A percentile compares a stretch with the other conserved stretches of the same genome.
These are phyloP conservation scores for Felis catus DNA, from an alignment of 2,113 vertebrate genomes.

Conservation along the genomic window F.catus_Fca126_mat1.0 CM031421.1:74329501-74330000, in stretches of 20 bases:
- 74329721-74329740: neutral
- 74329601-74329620: neutral
- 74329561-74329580: neutral
- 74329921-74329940: neutral
- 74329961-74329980: neutral
- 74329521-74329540: neutral
- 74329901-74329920: conserved; percentile 33
- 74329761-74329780: too few relatives aligned
- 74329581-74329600: neutral
- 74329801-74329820: conserved; percentile 38
- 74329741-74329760: neutral
- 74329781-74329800: too few relatives aligned
- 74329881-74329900: conserved; percentile 42
- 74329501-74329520: neutral
- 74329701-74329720: neutral
- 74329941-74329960: neutral
- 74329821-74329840: neutral
- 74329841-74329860: neutral
- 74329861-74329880: conserved; percentile 59
- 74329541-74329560: neutral
- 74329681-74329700: neutral
- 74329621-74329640: neutral
- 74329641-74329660: neutral
- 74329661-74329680: too few relatives aligned
- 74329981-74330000: too few relatives aligned